Base-by-base conservation (phyloP, 2,113 vertebrate genomes). In the Pyxicephalus adspersus region DNA sequence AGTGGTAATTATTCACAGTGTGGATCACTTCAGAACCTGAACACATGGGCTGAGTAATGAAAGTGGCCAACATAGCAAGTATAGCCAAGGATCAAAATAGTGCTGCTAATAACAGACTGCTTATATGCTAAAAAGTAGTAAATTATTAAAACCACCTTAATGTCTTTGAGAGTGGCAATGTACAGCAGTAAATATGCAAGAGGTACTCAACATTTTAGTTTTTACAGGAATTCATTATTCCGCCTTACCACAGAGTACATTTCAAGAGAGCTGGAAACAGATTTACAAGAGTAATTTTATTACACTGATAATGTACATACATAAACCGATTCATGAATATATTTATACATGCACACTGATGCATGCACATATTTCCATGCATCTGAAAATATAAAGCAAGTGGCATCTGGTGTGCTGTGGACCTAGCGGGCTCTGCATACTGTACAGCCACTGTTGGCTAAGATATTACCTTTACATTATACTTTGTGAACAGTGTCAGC, bases 81-180 rank as follows among this genome's bases (percentile, higher is more conserved):
- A 64, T 76, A 85, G 55, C 26, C n/a, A 73, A 60, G 66, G 71
- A 83, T 83, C 64, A 71, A 61, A 85, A 58, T 73, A 15, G 23
- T 83, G 80, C 80, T 87, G 66, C 29, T 83, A 84, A 82, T 84
- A 66, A 85, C 84, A 86, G 86, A 86, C 85, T 83, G 76, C 45
- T 84, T 26, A 18, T 55, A 86, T 86, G 31, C 51, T 81, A 50
- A 64, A 45, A 86, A 83, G 54, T n/a, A 78, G 13, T 20, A 58
- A 3, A 34, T 79, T 80, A 80, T 22, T 79, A 77, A 84, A 83
- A 57, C 60, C 9, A 76, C 6, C 80, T 58, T 31, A 64, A 16
- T 64, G 50, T 73, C 61, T 75, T 66, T 75, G 50, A 66, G 61
- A 52, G 58, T 18, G 16, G 58, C 45, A 64, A 55, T 64, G 70